These are phyloP conservation scores for Rana temporaria DNA, from an alignment of 2,113 vertebrate species.

Conservation along the genomic window DNA sequence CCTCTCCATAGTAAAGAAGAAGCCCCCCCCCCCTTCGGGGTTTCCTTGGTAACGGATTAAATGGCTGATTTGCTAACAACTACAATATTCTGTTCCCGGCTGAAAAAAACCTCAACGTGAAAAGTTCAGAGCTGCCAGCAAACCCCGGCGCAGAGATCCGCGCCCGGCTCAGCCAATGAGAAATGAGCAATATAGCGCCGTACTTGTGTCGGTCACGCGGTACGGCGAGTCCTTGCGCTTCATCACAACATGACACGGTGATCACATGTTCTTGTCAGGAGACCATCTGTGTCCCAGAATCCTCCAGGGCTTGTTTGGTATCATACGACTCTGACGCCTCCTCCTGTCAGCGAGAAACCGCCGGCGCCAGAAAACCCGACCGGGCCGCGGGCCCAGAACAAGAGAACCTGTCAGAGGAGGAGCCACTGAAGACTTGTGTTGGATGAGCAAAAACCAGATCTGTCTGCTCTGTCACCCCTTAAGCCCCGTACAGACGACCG, in stretches of 20 bases:
- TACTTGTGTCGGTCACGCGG: slow-evolving; percentile 23
- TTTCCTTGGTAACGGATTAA: slow-evolving; percentile 49
- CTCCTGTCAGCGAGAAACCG: neutral
- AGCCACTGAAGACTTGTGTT: too few species aligned
- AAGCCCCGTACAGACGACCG: too few species aligned
- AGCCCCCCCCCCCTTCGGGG: neutral
- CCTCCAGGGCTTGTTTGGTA: slow-evolving; percentile 25
- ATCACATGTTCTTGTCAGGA: slow-evolving; percentile 36
- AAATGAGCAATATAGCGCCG: slow-evolving; percentile 27
- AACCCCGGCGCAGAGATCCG: neutral
- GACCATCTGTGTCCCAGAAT: slow-evolving; percentile 39
- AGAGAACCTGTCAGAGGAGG: too few species aligned
- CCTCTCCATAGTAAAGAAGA: slow-evolving; percentile 18
- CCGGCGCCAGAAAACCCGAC: too few species aligned
- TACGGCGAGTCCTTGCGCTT: neutral
- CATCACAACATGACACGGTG: slow-evolving; percentile 20
- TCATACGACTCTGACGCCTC: neutral
- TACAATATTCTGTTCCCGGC: slow-evolving; percentile 30
- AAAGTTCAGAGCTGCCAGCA: slow-evolving; percentile 45
- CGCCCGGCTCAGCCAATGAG: neutral
- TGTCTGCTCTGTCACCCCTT: too few species aligned
- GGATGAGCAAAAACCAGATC: too few species aligned
- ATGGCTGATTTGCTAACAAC: slow-evolving; percentile 43
- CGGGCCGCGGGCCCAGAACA: too few species aligned
- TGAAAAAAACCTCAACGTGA: slow-evolving; percentile 34